Base-by-base conservation (phyloP, 2,888 invertebrate species). In the Dryomyza anilis region DNA sequence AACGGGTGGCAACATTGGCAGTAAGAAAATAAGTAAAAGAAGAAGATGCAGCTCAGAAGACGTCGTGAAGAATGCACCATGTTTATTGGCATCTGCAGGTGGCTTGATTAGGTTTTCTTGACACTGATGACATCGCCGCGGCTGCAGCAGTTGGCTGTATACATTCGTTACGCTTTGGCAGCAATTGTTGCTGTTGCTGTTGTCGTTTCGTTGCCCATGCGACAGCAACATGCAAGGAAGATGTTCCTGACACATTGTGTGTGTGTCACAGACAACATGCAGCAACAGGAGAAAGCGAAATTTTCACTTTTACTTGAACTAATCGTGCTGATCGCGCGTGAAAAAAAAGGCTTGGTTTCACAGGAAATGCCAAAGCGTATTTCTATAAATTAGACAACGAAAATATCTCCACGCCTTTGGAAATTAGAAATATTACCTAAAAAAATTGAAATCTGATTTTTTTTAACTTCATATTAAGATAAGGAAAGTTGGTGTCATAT, bases 301-400 rank as follows among this genome's bases (percentile, higher is more conserved):
- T 61, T 61, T 61, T 53, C 53, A 61, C 61, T 61, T 61, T 61
- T 61, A 27, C 53, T 23, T n/a, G 25, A 25, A 25, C 12, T 19
- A 21, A 19, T 25, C 12, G 27, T 12, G 27, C 7, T 25, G 27
- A 65, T 58, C 63, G 59, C 61, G 64, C 43, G 55, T 59, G 19
- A 55, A 67, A n/a, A n/a, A n/a, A n/a, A n/a, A n/a, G n/a, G n/a
- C n/a, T n/a, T n/a, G n/a, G n/a, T n/a, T n/a, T n/a, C n/a, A n/a
- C n/a, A n/a, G n/a, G n/a, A n/a, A n/a, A n/a, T n/a, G n/a, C n/a
- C n/a, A n/a, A n/a, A n/a, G n/a, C n/a, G n/a, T n/a, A n/a, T n/a
- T n/a, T n/a, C n/a, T n/a, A n/a, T n/a, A n/a, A n/a, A n/a, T n/a
- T n/a, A n/a, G n/a, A n/a, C n/a, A n/a, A n/a, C n/a, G n/a, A n/a